Base-by-base conservation (phyloP, 2,888 invertebrate species). In the Agrilus mali region DNA sequence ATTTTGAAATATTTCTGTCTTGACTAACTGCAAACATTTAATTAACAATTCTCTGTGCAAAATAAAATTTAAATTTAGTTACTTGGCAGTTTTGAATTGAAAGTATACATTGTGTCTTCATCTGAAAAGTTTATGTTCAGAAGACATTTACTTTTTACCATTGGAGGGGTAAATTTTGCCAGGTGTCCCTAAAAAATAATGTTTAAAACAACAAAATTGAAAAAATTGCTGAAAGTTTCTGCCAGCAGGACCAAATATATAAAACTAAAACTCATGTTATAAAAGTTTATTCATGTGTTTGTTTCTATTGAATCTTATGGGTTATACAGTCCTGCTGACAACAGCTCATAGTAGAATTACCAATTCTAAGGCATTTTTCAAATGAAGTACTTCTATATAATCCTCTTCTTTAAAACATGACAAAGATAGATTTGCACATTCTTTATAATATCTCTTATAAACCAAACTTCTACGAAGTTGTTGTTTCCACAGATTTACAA, bases 21-120 rank as follows among this genome's bases (percentile, higher is more conserved):
- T 53, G 42, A 49, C 59, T 61, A 15, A 62, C 63, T 59, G 43
- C 47, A 57, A 55, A 34, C 33, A 36, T 17, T 27, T 34, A 31
- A 38, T 16, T 41, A 34, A 15, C 10, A 5, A 10, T 38, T 5
- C n/a, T 40, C 20, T 12, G 13, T 34, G n/a, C 2, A 15, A 10
- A 31, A 17, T 39, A 2, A n/a, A 31, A 31, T 13, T 31, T 39
- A 17, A n/a, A 22, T 6, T 27, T 38, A 32, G 15, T 39, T 49
- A 55, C 55, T 51, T 45, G 53, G 48, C 38, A 51, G 37, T 46
- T 53, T 51, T 8, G 54, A 55, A 43, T 44, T 50, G 14, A 36
- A 45, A 13, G 39, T 40, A 34, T 36, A 36, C 17, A 33, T 27
- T n/a, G 39, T 33, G 15, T 42, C 41, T 1, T 13, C 20, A 2